A percentile compares a stretch with the other conserved stretches of the same genome.
Conservation (phyloP, 2,113 vertebrate genomes). For the Laticauda colubrina region DNA sequence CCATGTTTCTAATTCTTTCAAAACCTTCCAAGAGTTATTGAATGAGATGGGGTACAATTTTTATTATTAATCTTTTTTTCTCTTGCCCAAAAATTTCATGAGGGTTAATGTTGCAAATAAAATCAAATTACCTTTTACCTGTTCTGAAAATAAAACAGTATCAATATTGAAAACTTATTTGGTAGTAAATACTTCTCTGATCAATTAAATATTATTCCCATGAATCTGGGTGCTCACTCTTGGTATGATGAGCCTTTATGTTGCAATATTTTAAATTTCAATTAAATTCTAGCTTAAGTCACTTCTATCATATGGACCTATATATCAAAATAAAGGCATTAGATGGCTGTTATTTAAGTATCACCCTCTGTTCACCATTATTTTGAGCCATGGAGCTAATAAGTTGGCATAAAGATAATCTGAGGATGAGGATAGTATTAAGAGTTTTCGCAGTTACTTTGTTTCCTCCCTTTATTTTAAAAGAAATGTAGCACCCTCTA, state of each 20-base stretch:
- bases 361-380: background rate
- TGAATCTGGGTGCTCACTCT: background rate
- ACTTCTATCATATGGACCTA: background rate
- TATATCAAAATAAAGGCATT: background rate
- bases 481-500: slow-evolving; percentile 45
- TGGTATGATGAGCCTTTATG: background rate
- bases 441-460: rapidly evolving
- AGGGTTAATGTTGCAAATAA: background rate
- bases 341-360: background rate
- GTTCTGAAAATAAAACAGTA: background rate
- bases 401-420: background rate
- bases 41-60: background rate
- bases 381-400: background rate
- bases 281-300: background rate
- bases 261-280: background rate
- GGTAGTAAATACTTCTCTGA: background rate
- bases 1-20: background rate
- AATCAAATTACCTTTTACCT: background rate
- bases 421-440: background rate
- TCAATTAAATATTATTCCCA: background rate
- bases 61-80: background rate
- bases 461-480: rapidly evolving
- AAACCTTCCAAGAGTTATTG: background rate
- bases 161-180: background rate
- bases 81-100: background rate